Percentiles rank a stretch among this genome's conserved stretches.
phyloP scores from a whole-genome alignment of 2,797 vertebrate species.

The Eurystomus glaucurus region DNA sequence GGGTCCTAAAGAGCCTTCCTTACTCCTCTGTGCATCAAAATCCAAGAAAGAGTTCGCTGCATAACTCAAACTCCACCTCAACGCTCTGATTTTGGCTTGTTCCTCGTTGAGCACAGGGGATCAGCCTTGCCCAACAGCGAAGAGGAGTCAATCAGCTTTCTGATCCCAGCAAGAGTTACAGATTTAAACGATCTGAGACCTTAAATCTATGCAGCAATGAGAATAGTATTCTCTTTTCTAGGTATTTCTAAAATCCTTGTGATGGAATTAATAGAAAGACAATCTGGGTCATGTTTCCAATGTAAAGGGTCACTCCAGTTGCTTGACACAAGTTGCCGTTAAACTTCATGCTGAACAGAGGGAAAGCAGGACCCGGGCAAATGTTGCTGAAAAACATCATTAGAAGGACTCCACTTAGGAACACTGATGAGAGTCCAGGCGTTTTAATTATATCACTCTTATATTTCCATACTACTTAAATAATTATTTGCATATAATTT shows the following conservation, averaged over 20 bases:
- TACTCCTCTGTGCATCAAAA: not conserved
- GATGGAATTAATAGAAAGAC: not conserved
- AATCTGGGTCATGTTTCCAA: not conserved
- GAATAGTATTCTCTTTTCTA: not conserved
- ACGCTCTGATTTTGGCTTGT: not conserved
- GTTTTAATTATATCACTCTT: not conserved
- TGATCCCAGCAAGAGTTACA: not conserved
- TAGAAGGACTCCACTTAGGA: fast-evolving
- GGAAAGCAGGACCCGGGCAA: not conserved
- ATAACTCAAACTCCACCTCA: not conserved
- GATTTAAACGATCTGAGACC: not conserved
- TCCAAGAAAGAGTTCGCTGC: not conserved
- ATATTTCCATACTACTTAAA: not conserved
- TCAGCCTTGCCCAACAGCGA: fast-evolving
- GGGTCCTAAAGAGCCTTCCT: not conserved
- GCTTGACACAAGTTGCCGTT: not conserved
- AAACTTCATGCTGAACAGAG: not conserved
- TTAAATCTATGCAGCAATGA: not conserved
- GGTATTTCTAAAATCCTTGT: not conserved
- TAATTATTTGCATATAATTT: constrained; percentile 22
- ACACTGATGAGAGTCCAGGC: not conserved
- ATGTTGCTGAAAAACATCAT: not conserved
- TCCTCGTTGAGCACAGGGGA: not conserved
- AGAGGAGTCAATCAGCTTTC: not conserved
- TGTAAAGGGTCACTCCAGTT: fast-evolving